Evolutionary conservation across 2,797 vertebrate species (phyloP).

Genomic region (Meriones psammophilus): DNA sequence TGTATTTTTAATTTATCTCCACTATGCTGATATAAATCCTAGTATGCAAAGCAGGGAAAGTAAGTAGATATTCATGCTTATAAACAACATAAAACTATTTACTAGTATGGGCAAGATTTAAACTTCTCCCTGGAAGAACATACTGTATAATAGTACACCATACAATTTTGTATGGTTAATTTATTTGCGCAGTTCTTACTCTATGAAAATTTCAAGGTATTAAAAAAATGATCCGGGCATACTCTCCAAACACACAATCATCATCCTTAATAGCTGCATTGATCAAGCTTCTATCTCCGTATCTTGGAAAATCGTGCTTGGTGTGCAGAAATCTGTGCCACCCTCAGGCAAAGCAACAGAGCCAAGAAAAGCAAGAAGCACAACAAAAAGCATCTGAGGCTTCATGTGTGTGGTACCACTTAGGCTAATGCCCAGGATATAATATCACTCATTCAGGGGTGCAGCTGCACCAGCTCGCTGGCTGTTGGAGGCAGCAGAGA

Average conservation of each 20-base stretch:
- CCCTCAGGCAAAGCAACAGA: conserved; percentile 46
- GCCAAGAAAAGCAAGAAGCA: conserved; percentile 77
- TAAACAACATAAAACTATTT: conserved; percentile 36
- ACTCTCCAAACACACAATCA: conserved; percentile 54
- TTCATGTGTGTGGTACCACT: conserved; percentile 62
- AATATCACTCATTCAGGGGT: conserved; percentile 50
- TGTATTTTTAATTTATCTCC: conserved; percentile 38
- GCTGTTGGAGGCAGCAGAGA: conserved; percentile 49
- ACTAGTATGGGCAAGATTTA: neutral
- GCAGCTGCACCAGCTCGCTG: conserved; percentile 74
- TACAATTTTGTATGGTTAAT: neutral
- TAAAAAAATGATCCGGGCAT: neutral
- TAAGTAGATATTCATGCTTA: neutral
- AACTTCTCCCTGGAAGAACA: conserved; percentile 24
- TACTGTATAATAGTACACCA: neutral
- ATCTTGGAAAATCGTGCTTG: conserved; percentile 63
- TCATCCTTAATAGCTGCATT: conserved; percentile 45
- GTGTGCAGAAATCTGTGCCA: conserved; percentile 69
- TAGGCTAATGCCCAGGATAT: conserved; percentile 64
- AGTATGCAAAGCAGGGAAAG: neutral
- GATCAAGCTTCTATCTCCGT: conserved; percentile 69
- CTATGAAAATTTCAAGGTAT: neutral
- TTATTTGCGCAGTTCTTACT: conserved; percentile 40
- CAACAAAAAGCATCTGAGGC: conserved; percentile 74
- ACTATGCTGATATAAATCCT: conserved; percentile 32